These are phyloP conservation scores for Lethrus apterus DNA, from an alignment of 1,140 invertebrate genomes.

Conservation along the genomic window DNA sequence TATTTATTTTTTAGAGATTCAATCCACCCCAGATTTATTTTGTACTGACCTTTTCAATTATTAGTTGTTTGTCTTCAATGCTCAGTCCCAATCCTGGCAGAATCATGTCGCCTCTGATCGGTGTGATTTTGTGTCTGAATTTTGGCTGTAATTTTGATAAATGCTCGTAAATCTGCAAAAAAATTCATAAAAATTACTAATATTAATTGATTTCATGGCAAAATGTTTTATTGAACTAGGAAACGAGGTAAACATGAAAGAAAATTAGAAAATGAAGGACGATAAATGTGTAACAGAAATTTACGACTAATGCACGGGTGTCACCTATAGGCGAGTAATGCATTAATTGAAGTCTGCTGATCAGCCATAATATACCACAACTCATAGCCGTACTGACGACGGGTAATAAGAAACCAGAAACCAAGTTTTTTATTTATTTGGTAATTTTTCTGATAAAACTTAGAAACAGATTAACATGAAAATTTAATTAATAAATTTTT, in stretches of 20 bases:
- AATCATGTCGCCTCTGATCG: slow-evolving; percentile 58
- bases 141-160: slow-evolving; percentile 50
- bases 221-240: background rate
- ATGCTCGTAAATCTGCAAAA: slow-evolving; percentile 48
- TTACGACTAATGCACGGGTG: background rate
- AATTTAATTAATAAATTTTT: too few relatives aligned
- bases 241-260: background rate
- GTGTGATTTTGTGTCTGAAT: slow-evolving; percentile 53
- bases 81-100: slow-evolving; percentile 61
- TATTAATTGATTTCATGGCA: background rate
- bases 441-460: too few relatives aligned
- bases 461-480: too few relatives aligned
- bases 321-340: too few relatives aligned
- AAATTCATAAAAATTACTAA: slow-evolving; percentile 6
- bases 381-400: too few relatives aligned
- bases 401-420: too few relatives aligned
- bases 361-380: too few relatives aligned
- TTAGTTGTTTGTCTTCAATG: slow-evolving; percentile 48
- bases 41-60: slow-evolving; percentile 49
- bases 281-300: too few relatives aligned
- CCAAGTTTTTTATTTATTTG: too few relatives aligned
- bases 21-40: background rate
- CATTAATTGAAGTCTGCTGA: too few relatives aligned
- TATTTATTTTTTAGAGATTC: background rate
- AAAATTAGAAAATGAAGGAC: background rate